A percentile compares a stretch with the other conserved stretches of the same genome.
These are phyloP conservation scores for Philopotamus ludificatus DNA, from an alignment of 1,140 invertebrate species.

Conservation along the genomic window DNA sequence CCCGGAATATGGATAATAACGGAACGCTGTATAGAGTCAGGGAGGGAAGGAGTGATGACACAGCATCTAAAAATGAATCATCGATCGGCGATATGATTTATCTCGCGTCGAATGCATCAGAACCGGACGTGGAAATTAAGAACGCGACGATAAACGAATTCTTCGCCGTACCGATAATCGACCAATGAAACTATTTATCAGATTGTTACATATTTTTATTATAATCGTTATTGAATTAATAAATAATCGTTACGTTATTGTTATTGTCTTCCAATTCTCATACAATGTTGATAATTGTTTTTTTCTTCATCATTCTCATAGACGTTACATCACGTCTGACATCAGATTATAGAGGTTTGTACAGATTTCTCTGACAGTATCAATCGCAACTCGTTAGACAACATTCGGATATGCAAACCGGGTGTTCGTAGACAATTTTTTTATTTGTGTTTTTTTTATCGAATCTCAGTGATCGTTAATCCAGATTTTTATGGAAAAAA, in stretches of 20 bases:
- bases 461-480: no score
- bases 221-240: neutral
- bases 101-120: no score
- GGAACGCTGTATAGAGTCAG: neutral
- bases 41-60: conserved; percentile 3
- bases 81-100: neutral
- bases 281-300: no score
- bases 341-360: conserved; percentile 14
- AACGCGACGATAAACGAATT: no score
- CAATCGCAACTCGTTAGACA: conserved; percentile 26
- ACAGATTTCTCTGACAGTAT: conserved; percentile 19
- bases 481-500: no score
- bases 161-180: conserved; percentile 19
- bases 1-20: neutral
- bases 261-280: neutral
- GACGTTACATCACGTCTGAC: conserved; percentile 20
- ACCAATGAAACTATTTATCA: conserved; percentile 12
- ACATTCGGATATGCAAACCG: conserved; percentile 12
- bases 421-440: conserved; percentile 3
- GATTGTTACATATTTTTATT: neutral
- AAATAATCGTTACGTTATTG: neutral
- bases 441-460: no score
- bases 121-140: no score
- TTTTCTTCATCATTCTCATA: no score
- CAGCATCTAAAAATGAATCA: neutral